phyloP scores from a whole-genome alignment of 1,140 invertebrate species.

The Pissodes strobi region DNA sequence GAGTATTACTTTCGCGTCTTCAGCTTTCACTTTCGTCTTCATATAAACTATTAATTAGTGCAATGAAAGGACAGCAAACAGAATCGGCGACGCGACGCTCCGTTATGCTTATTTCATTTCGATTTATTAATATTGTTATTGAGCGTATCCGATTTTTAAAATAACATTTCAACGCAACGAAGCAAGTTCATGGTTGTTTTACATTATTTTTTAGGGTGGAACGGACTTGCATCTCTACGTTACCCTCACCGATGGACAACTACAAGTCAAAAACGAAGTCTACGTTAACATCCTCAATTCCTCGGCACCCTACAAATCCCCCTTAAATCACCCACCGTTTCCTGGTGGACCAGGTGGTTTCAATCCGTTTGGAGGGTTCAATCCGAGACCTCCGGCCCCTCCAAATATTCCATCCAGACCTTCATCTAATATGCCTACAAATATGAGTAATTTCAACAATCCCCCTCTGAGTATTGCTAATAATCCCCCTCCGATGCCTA shows the following conservation, averaged over 20 bases:
- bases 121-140: no score
- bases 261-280: constrained; percentile 73
- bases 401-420: constrained; percentile 16
- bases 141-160: no score
- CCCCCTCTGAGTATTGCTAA: constrained; percentile 36
- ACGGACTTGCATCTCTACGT: constrained; percentile 72
- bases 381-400: constrained; percentile 11
- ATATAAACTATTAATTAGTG: no score
- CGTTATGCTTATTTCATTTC: no score
- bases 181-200: no score
- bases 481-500: constrained; percentile 30
- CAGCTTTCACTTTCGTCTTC: no score
- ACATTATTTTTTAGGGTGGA: constrained; percentile 62
- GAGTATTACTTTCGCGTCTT: no score
- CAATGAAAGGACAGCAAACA: no score
- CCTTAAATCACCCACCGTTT: constrained; percentile 25
- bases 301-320: constrained; percentile 46
- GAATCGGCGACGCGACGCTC: no score
- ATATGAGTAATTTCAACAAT: constrained; percentile 23
- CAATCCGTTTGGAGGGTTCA: constrained; percentile 23
- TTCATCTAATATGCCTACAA: constrained; percentile 13
- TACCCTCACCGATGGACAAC: constrained; percentile 69
- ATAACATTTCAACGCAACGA: no score
- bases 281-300: constrained; percentile 65
- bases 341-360: constrained; percentile 4